Conservation (phyloP, 1,140 invertebrate species). For the Centruroides vittatus region DNA sequence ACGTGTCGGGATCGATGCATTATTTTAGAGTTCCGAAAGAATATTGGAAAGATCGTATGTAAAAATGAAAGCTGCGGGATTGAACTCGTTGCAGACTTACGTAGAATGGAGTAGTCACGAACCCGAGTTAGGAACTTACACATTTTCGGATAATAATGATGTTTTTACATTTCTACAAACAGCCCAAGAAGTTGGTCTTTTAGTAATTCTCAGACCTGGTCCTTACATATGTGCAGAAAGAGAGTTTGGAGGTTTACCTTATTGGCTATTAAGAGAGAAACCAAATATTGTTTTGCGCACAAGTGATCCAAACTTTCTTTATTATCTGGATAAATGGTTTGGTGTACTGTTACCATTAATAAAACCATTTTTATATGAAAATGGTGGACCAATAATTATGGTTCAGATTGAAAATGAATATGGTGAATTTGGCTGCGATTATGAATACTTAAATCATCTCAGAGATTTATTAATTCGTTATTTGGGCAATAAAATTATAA, state of each 20-base stretch:
- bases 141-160: slow-evolving; percentile 63
- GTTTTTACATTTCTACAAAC: slow-evolving; percentile 57
- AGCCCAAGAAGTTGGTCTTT: slow-evolving; percentile 62
- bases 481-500: slow-evolving; percentile 48
- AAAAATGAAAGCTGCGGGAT: slow-evolving; percentile 68
- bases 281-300: slow-evolving; percentile 46
- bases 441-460: slow-evolving; percentile 46
- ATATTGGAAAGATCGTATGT: slow-evolving; percentile 69
- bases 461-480: slow-evolving; percentile 36
- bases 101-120: slow-evolving; percentile 89
- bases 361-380: slow-evolving; percentile 45
- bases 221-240: slow-evolving; percentile 85
- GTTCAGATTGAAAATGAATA: slow-evolving; percentile 89
- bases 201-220: slow-evolving; percentile 72
- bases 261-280: slow-evolving; percentile 56
- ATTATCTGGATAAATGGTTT: slow-evolving; percentile 46
- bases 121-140: slow-evolving; percentile 46
- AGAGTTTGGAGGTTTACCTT: slow-evolving; percentile 62
- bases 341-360: slow-evolving; percentile 39
- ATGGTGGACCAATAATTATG: slow-evolving; percentile 67
- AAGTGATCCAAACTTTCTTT: slow-evolving; percentile 23
- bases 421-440: slow-evolving; percentile 68
- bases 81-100: slow-evolving; percentile 83
- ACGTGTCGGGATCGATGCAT: slow-evolving; percentile 76
- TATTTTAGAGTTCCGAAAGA: slow-evolving; percentile 69